These are phyloP conservation scores for Hippasteria phrygiana DNA, from an alignment of 53 echinoderm and acorn worm genomes.

Conservation along the genomic window DNA sequence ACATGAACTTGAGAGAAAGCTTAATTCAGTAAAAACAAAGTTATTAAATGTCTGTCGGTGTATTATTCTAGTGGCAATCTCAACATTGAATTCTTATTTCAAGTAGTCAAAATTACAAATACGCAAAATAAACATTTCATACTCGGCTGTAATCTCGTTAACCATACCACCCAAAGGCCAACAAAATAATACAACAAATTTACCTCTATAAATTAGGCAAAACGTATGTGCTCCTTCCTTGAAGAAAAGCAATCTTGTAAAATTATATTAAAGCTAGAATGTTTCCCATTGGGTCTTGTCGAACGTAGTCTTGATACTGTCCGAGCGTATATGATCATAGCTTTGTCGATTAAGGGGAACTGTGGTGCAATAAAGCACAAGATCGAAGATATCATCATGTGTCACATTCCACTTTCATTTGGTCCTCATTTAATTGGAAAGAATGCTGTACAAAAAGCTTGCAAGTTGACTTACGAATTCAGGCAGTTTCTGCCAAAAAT, in stretches of 20 bases:
- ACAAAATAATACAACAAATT: neutral
- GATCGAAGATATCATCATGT: neutral
- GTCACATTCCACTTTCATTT: neutral
- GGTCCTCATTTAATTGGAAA: neutral
- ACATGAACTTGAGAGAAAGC: neutral
- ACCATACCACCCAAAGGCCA: neutral
- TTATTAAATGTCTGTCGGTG: neutral
- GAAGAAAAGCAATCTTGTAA: neutral
- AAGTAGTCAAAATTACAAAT: neutral
- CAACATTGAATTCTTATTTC: neutral
- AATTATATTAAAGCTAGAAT: neutral
- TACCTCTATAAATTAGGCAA: neutral
- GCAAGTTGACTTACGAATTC: too few relatives aligned
- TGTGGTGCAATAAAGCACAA: conserved; percentile 50
- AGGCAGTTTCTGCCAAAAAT: too few relatives aligned
- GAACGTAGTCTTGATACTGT: neutral
- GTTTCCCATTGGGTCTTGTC: neutral
- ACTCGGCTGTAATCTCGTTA: neutral
- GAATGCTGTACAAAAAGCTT: neutral
- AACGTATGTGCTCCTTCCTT: neutral
- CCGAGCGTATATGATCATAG: neutral
- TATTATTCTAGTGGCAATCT: neutral
- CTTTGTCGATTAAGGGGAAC: neutral
- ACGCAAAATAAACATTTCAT: neutral
- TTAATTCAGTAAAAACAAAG: neutral